Evolutionary conservation across 2,113 vertebrate species (phyloP).

Genomic region (Vanacampus margaritifer): DNA sequence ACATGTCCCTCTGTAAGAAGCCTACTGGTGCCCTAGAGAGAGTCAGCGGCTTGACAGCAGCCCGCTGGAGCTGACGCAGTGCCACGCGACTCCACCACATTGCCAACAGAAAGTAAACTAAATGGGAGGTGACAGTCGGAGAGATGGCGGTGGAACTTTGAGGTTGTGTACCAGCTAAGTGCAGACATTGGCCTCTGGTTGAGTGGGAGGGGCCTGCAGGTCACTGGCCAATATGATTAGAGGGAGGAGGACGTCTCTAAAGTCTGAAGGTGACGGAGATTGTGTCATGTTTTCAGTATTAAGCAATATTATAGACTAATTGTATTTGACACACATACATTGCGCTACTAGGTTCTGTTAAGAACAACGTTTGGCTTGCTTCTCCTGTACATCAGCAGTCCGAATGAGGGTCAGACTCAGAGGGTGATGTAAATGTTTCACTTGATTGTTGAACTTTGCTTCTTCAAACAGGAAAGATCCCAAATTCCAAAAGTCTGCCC

Average conservation of each 20-base stretch:
- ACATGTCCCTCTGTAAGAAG: constrained; percentile 57
- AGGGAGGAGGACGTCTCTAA: constrained; percentile 49
- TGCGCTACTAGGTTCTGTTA: background rate
- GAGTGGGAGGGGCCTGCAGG: constrained; percentile 51
- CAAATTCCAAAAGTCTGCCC: constrained; percentile 16
- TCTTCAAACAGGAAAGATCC: constrained; percentile 30
- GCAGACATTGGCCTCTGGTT: constrained; percentile 36
- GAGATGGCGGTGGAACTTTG: constrained; percentile 30
- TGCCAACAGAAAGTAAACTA: constrained; percentile 12
- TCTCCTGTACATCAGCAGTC: background rate
- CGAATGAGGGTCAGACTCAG: background rate
- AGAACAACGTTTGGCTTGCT: background rate
- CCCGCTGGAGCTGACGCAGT: constrained; percentile 55
- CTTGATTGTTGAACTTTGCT: constrained; percentile 56
- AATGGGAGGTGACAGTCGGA: constrained; percentile 7
- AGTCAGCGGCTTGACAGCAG: constrained; percentile 45
- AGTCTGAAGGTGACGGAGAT: constrained; percentile 27
- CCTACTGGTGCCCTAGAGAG: constrained; percentile 22
- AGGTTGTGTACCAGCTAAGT: constrained; percentile 30
- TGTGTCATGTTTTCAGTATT: background rate
- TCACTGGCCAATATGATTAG: constrained; percentile 57
- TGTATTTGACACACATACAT: background rate
- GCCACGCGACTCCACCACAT: constrained; percentile 71
- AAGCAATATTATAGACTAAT: background rate
- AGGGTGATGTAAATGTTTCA: constrained; percentile 60